Percentiles rank a stretch among this genome's conserved stretches.
These are phyloP conservation scores for Brachylomia viminalis DNA, from an alignment of 2,888 invertebrate species.

Conservation along the genomic window DNA sequence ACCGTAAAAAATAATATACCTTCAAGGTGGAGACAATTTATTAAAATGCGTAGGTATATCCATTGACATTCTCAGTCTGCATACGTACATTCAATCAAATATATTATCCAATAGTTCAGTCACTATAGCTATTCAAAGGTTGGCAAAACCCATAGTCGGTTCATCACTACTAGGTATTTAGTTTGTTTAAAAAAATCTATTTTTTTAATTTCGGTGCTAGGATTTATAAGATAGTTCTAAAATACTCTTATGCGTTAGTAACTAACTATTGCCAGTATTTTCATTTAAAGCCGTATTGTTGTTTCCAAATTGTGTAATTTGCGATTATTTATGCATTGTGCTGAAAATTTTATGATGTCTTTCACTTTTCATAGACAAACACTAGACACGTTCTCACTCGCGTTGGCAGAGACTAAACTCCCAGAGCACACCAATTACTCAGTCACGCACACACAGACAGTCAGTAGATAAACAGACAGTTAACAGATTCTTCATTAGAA, in stretches of 20 bases:
- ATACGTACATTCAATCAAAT: too few relatives aligned
- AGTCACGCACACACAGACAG: too few relatives aligned
- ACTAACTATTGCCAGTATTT: background rate
- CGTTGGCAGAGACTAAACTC: background rate
- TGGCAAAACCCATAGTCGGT: too few relatives aligned
- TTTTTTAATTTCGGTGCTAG: background rate
- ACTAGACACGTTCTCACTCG: background rate
- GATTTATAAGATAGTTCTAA: background rate
- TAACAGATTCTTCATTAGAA: too few relatives aligned
- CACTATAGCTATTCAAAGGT: too few relatives aligned
- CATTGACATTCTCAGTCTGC: background rate
- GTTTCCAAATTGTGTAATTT: background rate
- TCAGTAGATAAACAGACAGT: too few relatives aligned
- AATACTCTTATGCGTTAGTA: background rate
- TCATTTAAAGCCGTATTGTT: background rate
- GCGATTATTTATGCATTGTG: background rate
- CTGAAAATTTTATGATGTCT: slow-evolving; percentile 12
- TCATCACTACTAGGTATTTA: too few relatives aligned
- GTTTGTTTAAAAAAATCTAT: too few relatives aligned
- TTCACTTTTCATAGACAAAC: slow-evolving; percentile 16
- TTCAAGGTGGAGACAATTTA: background rate
- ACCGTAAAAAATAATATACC: background rate
- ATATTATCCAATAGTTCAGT: too few relatives aligned
- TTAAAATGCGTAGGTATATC: background rate
- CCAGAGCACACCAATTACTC: slow-evolving; percentile 22